Evolutionary conservation across 2,797 vertebrate genomes (phyloP).

Genomic region (Megaceryle alcyon): DNA sequence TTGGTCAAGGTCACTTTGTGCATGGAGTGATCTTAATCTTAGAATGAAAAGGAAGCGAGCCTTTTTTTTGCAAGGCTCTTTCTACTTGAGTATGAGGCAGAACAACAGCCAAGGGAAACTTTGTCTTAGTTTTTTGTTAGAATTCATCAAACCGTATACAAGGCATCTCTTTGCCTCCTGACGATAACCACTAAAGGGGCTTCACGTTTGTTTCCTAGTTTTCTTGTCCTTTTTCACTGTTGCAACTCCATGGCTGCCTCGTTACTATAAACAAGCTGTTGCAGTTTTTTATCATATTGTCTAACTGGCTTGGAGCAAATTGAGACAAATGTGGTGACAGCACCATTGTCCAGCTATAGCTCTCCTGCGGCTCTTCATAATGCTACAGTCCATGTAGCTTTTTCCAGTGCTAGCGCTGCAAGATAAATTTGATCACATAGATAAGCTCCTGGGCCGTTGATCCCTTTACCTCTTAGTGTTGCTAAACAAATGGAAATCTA

Average conservation of each 20-base stretch:
- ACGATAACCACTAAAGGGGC: not conserved
- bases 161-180: not conserved
- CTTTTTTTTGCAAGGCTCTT: not conserved
- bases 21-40: not conserved
- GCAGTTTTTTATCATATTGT: not conserved
- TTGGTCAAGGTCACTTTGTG: slow-evolving; percentile 17
- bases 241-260: not conserved
- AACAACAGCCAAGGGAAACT: not conserved
- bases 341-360: not conserved
- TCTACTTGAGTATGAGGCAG: not conserved
- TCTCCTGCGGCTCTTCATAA: not conserved
- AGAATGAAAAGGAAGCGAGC: not conserved
- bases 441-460: not conserved
- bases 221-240: not conserved
- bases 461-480: not conserved
- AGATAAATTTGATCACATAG: not conserved
- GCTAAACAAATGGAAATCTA: not conserved
- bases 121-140: not conserved
- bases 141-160: not conserved
- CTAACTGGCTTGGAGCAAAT: slow-evolving; percentile 5
- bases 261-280: not conserved
- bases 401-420: not conserved
- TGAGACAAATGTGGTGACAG: slow-evolving; percentile 4
- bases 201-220: not conserved
- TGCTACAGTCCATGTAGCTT: not conserved